Conservation (phyloP, 2,113 vertebrate species). For the Rhabdornis inornatus region DNA sequence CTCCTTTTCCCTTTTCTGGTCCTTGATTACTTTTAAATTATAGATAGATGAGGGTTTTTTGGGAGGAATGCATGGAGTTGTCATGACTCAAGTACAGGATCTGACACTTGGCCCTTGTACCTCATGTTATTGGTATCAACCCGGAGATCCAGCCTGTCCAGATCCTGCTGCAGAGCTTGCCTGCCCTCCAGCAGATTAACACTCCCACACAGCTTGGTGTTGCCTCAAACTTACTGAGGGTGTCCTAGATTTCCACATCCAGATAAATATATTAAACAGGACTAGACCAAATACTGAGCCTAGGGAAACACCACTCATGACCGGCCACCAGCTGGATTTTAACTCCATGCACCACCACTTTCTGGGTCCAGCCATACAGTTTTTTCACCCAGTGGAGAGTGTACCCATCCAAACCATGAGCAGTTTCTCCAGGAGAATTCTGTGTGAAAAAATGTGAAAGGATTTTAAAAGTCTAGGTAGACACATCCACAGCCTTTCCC, state of each 20-base stretch:
- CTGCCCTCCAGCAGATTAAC: not conserved
- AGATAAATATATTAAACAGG: not conserved
- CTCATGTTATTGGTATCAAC: not conserved
- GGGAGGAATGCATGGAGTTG: not conserved
- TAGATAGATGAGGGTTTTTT: not conserved
- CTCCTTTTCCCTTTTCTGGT: not conserved
- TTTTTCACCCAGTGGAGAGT: not conserved
- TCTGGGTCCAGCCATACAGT: not conserved
- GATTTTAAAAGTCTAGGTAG: not conserved
- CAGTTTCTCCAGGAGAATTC: not conserved
- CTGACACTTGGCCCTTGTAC: not conserved
- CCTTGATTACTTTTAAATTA: not conserved
- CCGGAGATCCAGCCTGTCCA: not conserved
- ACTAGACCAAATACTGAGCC: not conserved
- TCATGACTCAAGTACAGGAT: not conserved
- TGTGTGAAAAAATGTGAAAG: not conserved
- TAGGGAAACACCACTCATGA: not conserved
- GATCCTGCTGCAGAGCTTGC: not conserved
- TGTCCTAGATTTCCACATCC: not conserved
- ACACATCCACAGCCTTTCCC: not conserved
- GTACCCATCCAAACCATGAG: not conserved
- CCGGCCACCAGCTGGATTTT: not conserved
- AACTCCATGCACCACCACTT: not conserved
- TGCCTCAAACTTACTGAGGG: not conserved
- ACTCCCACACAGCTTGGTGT: not conserved